phyloP scores from a whole-genome alignment of 1,140 invertebrate genomes.

The Fopius arisanus region DNA sequence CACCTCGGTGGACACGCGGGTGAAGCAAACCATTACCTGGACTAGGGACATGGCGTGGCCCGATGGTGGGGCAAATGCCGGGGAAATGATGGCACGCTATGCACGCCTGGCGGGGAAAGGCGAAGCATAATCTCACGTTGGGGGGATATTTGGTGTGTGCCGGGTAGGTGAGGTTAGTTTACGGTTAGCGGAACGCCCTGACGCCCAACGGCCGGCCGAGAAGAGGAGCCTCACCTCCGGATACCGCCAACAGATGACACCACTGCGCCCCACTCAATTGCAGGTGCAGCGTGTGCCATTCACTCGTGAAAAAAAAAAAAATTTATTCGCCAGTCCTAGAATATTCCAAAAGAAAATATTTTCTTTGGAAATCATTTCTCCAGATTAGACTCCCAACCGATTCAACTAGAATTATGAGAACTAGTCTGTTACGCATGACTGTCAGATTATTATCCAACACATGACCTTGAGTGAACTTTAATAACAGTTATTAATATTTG shows the following conservation, averaged over 20 bases:
- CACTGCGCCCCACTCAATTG: constrained; percentile 47
- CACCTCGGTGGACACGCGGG: constrained; percentile 11
- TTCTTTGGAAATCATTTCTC: no score
- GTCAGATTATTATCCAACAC: no score
- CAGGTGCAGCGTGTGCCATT: constrained; percentile 50
- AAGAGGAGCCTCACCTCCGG: constrained; percentile 46
- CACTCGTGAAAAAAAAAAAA: no score
- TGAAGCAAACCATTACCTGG: neutral
- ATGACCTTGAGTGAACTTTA: no score
- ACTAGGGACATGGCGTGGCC: neutral
- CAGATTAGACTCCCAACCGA: no score
- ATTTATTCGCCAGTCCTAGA: no score
- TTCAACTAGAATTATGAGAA: no score
- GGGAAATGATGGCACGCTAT: neutral
- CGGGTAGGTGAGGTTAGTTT: constrained; percentile 53
- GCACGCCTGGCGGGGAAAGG: neutral
- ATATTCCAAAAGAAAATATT: no score
- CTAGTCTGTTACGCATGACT: no score
- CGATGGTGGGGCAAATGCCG: neutral
- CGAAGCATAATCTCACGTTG: constrained; percentile 8
- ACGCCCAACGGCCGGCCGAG: neutral
- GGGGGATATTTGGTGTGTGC: constrained; percentile 28
- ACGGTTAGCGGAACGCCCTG: constrained; percentile 46
- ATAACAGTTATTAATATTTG: no score
- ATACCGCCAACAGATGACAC: constrained; percentile 61